These are phyloP conservation scores for Eurosta solidaginis DNA, from an alignment of 1,140 invertebrate species.

Conservation along the genomic window DNA sequence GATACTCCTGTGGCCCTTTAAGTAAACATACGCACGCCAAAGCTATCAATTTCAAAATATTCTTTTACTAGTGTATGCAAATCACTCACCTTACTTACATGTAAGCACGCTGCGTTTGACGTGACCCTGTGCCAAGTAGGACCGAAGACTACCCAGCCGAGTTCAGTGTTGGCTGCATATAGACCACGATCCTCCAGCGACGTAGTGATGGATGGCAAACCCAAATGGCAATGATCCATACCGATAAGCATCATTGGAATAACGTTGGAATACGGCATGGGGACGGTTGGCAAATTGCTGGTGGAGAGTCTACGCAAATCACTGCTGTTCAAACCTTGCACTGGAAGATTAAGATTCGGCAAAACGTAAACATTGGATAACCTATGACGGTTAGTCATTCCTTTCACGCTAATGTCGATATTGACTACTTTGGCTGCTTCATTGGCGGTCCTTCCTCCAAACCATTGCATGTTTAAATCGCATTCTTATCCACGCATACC, in stretches of 20 bases:
- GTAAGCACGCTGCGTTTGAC: not conserved
- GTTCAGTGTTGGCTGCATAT: slow-evolving; percentile 25
- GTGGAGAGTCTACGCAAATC: not conserved
- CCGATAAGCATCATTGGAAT: slow-evolving; percentile 21
- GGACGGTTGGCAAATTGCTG: not conserved
- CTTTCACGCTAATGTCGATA: not conserved
- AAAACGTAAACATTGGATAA: not conserved
- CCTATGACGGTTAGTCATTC: not conserved
- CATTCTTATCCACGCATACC: not conserved
- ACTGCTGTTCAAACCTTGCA: not conserved
- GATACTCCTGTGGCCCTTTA: no score
- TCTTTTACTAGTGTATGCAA: no score
- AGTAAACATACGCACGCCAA: no score
- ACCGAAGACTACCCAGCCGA: slow-evolving; percentile 19
- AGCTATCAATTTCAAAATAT: no score
- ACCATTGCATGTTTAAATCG: slow-evolving; percentile 16
- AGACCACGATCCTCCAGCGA: not conserved
- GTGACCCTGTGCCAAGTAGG: not conserved
- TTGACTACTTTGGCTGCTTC: not conserved
- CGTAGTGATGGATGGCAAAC: not conserved
- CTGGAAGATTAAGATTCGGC: not conserved
- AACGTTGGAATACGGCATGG: not conserved
- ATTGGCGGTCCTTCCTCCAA: not conserved
- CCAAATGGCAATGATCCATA: not conserved
- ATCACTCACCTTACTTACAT: not conserved